A percentile compares a stretch with the other conserved stretches of the same genome.
Evolutionary conservation across 2,113 vertebrate genomes (phyloP).

Genomic region (Myotis brandtii): DNA sequence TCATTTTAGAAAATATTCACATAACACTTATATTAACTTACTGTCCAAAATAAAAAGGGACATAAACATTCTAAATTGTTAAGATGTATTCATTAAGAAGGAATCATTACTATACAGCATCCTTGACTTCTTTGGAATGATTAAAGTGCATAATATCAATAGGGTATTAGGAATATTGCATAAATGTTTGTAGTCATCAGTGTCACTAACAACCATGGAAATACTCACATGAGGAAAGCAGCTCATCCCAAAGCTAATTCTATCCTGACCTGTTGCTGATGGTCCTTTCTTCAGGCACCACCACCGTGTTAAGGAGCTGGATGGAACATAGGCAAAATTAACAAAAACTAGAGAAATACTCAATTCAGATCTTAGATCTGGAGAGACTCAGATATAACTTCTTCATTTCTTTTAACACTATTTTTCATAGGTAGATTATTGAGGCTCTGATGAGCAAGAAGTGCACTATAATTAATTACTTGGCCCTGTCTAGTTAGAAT

Average conservation of each 20-base stretch:
- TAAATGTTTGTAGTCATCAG: slow-evolving; percentile 49
- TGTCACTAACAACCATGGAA: slow-evolving; percentile 52
- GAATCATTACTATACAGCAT: slow-evolving; percentile 51
- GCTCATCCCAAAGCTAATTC: background rate
- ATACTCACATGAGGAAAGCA: background rate
- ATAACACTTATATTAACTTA: background rate
- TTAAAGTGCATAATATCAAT: slow-evolving; percentile 74
- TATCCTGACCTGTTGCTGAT: background rate
- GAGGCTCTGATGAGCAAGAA: slow-evolving; percentile 20
- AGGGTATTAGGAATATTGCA: slow-evolving; percentile 63
- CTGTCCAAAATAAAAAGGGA: slow-evolving; percentile 58
- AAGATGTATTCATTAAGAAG: slow-evolving; percentile 56
- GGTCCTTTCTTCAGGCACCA: slow-evolving; percentile 41
- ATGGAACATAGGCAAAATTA: slow-evolving; percentile 39
- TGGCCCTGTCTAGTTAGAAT: background rate
- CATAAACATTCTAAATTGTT: slow-evolving; percentile 38
- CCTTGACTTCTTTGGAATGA: slow-evolving; percentile 76
- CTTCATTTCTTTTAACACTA: slow-evolving; percentile 43
- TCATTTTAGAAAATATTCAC: slow-evolving; percentile 62
- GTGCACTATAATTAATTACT: background rate
- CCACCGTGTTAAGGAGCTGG: background rate
- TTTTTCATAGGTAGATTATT: slow-evolving; percentile 40
- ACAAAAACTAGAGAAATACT: slow-evolving; percentile 12
- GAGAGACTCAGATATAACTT: background rate
- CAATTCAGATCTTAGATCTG: slow-evolving; percentile 27